Evolutionary conservation across 2,888 invertebrate species (phyloP), one percentile per base, ranked within the genome.

Genomic region (Ganaspis brasiliensis): DNA sequence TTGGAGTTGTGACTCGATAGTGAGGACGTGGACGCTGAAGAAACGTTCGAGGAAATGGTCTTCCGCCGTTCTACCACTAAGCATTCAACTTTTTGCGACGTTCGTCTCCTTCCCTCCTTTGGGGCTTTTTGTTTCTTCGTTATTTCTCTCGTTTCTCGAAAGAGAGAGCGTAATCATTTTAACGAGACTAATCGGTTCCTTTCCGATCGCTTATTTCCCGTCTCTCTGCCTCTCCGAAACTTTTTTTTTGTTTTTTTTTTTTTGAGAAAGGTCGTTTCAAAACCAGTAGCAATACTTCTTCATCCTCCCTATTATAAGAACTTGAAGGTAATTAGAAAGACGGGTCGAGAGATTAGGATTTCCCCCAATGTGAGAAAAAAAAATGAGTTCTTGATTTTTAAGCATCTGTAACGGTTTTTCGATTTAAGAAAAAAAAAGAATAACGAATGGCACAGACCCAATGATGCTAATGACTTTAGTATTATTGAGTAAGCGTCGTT

Each of bases 31-130:
- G 37, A 63, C 40, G 63, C 74, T 59, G 75, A 82, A 85, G 81
- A 85, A 83, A 83, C 78, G 79, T 80, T 79, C 82, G 81, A 86
- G 88, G 87, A 87, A 88, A 88, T 82, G 83, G 81, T 76, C 85
- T 88, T 87, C 87, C 86, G 86, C 82, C 85, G 85, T 84, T 85
- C 86, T 83, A 80, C 83, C 79, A 79, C 75, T 78, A 81, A 78
- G 80, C 79, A 83, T 83, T 84, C 80, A 77, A 81, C 76, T 79
- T 81, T 75, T 73, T 78, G 74, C 57, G 67, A 59, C 78, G 63
- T 52, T 21, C 56, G 74, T 75, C 74, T 75, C 78, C 76, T 75
- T 73, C 78, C 73, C 78, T 80, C 61, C 56, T 67, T 76, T 63
- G n/a, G 70, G 56, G 21, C 77, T 82, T 82, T 80, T 80, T 82